Evolutionary conservation across 2,113 vertebrate genomes (phyloP).

Genomic region (Leptobrachium leishanense): DNA sequence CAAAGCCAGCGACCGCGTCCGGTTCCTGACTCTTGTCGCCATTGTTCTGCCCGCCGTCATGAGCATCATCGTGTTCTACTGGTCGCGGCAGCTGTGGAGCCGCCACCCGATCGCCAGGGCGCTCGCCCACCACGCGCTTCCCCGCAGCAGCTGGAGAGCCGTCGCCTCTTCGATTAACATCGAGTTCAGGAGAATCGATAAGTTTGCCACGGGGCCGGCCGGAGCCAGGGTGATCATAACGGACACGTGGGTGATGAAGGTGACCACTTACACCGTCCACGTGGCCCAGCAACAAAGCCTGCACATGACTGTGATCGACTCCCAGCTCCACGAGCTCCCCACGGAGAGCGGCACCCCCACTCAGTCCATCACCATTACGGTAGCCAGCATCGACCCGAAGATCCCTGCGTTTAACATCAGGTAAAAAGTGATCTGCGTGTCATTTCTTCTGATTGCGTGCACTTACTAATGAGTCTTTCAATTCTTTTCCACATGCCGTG

Average conservation of each 20-base stretch:
- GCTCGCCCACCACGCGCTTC: slow-evolving; percentile 69
- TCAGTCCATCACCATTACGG: slow-evolving; percentile 86
- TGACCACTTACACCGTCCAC: slow-evolving; percentile 80
- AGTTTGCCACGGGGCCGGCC: slow-evolving; percentile 83
- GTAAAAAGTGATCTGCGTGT: slow-evolving; percentile 59
- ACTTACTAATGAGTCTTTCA: no score
- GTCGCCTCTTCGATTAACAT: slow-evolving; percentile 84
- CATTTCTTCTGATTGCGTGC: no score
- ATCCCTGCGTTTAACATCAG: slow-evolving; percentile 81
- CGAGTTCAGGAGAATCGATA: slow-evolving; percentile 89
- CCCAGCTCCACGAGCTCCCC: slow-evolving; percentile 81
- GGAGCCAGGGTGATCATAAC: slow-evolving; percentile 87
- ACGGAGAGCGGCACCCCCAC: slow-evolving; percentile 80
- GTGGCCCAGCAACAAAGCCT: slow-evolving; percentile 85
- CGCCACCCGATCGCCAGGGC: slow-evolving; percentile 77
- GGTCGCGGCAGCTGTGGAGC: slow-evolving; percentile 77
- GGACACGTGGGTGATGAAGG: slow-evolving; percentile 89
- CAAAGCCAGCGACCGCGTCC: slow-evolving; percentile 74
- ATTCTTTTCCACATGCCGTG: no score
- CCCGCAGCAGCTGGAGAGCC: slow-evolving; percentile 71
- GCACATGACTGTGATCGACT: slow-evolving; percentile 80
- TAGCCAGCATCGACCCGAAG: slow-evolving; percentile 75
- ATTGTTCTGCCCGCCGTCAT: slow-evolving; percentile 67
- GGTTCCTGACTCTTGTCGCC: slow-evolving; percentile 69
- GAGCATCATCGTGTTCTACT: slow-evolving; percentile 72